phyloP scores from a whole-genome alignment of 1,140 invertebrate genomes.

The Diorhabda carinulata region DNA sequence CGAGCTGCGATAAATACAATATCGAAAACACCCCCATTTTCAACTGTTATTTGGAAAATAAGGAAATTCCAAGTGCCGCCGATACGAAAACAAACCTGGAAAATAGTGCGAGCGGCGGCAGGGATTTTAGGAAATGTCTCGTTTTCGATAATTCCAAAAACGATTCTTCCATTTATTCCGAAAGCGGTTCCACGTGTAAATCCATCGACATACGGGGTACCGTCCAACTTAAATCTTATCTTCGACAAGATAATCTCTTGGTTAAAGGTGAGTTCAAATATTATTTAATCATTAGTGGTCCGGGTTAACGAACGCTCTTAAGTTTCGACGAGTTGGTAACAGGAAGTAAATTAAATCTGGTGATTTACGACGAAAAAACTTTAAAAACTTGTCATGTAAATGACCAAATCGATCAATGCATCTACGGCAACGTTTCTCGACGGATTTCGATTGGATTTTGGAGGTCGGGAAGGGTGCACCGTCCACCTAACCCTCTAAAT shows the following conservation, averaged over 20 bases:
- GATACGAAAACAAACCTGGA: conserved; percentile 21
- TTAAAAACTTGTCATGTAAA: too few species aligned
- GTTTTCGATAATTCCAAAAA: conserved; percentile 33
- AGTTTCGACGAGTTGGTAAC: too few species aligned
- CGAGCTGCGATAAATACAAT: conserved; percentile 26
- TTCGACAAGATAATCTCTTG: conserved; percentile 25
- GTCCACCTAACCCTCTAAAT: too few species aligned
- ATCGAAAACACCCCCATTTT: conserved; percentile 17
- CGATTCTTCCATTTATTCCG: conserved; percentile 28
- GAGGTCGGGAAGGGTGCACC: too few species aligned
- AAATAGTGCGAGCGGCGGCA: not conserved
- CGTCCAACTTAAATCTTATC: conserved; percentile 36
- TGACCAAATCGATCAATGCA: too few species aligned
- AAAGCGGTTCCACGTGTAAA: conserved; percentile 24
- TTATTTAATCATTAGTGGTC: not conserved
- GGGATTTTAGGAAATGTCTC: conserved; percentile 35
- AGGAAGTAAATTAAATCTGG: too few species aligned
- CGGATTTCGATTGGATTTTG: too few species aligned
- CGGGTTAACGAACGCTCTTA: too few species aligned
- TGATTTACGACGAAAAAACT: too few species aligned
- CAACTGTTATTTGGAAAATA: conserved; percentile 24
- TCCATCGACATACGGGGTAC: conserved; percentile 29
- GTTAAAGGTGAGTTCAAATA: conserved; percentile 37
- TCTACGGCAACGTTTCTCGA: too few species aligned
- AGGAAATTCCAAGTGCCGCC: conserved; percentile 13